phyloP scores from a whole-genome alignment of 2,113 vertebrate species.

The Baryphthengus martii region DNA sequence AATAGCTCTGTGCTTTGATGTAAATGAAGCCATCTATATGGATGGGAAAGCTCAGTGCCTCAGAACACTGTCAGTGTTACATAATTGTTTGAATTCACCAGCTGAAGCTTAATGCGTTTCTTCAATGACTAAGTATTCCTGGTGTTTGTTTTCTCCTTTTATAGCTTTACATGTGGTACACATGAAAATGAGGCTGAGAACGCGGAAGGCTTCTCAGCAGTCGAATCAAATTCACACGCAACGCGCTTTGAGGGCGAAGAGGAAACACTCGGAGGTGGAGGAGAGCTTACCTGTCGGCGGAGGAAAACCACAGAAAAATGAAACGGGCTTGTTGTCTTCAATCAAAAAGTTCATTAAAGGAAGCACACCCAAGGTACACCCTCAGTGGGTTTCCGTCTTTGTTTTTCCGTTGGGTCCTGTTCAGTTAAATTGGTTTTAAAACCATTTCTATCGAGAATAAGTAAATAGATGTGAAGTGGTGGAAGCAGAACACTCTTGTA shows the following conservation, averaged over 20 bases:
- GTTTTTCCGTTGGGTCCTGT: rapidly evolving
- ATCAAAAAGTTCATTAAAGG: slow-evolving; percentile 85
- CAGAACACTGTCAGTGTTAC: neutral
- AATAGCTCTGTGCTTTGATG: neutral
- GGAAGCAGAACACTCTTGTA: neutral
- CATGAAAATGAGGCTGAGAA: slow-evolving; percentile 97
- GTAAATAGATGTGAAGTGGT: neutral
- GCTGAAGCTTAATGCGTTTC: neutral
- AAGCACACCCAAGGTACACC: slow-evolving; percentile 78
- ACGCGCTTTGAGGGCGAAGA: slow-evolving; percentile 83
- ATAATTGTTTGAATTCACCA: neutral
- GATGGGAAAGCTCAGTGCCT: neutral
- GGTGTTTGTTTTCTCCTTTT: neutral
- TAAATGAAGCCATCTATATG: neutral
- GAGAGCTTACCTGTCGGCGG: slow-evolving; percentile 71
- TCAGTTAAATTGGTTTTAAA: neutral
- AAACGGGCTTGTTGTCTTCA: slow-evolving; percentile 78
- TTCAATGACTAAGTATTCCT: neutral
- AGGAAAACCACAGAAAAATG: slow-evolving; percentile 78
- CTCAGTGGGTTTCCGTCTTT: neutral
- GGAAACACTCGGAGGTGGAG: slow-evolving; percentile 85
- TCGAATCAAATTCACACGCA: slow-evolving; percentile 78
- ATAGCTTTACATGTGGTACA: slow-evolving; percentile 87
- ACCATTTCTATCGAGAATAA: neutral
- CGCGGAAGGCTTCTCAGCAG: slow-evolving; percentile 95